Conservation (phyloP, 2,797 vertebrate genomes). For the Propithecus perrieri region DNA sequence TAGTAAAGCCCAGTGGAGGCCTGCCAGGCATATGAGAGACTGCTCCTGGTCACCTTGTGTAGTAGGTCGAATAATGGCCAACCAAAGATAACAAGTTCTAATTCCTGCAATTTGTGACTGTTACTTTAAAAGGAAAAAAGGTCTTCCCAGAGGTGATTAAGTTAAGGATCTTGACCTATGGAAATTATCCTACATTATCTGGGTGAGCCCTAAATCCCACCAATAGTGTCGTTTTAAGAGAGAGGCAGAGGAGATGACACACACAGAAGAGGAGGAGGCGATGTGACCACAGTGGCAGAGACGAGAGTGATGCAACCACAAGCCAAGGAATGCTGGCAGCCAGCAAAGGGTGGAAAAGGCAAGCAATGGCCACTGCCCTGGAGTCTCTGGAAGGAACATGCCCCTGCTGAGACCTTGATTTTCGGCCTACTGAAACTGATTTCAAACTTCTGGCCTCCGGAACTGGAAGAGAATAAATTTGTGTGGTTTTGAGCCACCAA, state of each 20-base stretch:
- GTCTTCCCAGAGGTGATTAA: neutral
- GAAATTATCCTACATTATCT: neutral
- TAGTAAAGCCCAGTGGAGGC: neutral
- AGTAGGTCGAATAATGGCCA: neutral
- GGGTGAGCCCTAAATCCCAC: neutral
- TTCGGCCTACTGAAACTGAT: neutral
- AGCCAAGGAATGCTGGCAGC: too few relatives aligned
- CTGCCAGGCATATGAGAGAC: neutral
- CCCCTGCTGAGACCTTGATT: neutral
- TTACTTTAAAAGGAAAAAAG: neutral
- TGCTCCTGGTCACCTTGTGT: neutral
- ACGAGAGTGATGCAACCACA: neutral
- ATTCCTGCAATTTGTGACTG: neutral
- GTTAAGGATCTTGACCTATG: neutral
- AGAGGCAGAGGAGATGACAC: neutral
- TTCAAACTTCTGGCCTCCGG: neutral
- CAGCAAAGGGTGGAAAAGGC: neutral
- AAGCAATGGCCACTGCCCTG: neutral
- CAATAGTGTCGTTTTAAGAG: neutral
- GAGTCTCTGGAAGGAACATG: neutral
- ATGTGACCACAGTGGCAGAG: neutral
- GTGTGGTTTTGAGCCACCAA: neutral
- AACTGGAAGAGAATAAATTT: neutral
- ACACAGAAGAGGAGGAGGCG: neutral
- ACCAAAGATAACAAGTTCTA: neutral